Percentiles rank a stretch among this genome's conserved stretches.
Evolutionary conservation across 2,888 invertebrate species (phyloP).

Genomic region (Orthosia incerta): DNA sequence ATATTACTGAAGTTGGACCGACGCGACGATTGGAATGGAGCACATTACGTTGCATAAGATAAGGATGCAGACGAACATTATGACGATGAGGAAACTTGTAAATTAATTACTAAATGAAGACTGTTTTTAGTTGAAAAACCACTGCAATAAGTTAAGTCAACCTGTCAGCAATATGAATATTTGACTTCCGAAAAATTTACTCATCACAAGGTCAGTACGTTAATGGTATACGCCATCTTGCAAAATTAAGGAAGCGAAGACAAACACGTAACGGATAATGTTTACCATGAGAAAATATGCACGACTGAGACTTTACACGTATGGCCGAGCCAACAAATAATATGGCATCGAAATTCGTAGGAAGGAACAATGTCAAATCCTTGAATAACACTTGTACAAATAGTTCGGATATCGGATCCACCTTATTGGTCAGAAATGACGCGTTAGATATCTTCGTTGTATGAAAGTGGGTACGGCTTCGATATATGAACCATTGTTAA

Average conservation of each 20-base stretch:
- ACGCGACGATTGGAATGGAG: neutral
- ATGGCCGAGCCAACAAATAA: constrained; percentile 14
- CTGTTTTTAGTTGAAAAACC: neutral
- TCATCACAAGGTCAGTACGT: constrained; percentile 17
- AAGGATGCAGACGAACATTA: neutral
- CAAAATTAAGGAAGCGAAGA: constrained; percentile 28
- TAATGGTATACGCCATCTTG: constrained; percentile 52
- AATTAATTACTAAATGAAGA: constrained; percentile 37
- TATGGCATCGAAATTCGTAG: constrained; percentile 35
- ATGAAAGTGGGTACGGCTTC: constrained; percentile 51
- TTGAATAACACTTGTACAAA: constrained; percentile 85
- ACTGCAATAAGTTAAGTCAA: neutral
- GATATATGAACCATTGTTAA: constrained; percentile 44
- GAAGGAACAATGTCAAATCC: constrained; percentile 71
- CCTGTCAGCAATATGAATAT: constrained; percentile 6
- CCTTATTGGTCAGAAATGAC: constrained; percentile 72
- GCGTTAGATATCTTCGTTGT: constrained; percentile 53
- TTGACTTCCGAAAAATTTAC: constrained; percentile 32
- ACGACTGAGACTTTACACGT: neutral
- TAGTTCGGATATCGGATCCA: constrained; percentile 77
- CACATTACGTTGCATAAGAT: constrained; percentile 21
- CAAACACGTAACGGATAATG: constrained; percentile 12
- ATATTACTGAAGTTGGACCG: constrained; percentile 9
- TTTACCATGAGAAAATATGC: constrained; percentile 26
- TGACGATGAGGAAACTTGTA: constrained; percentile 39